These are phyloP conservation scores for Percopsis omiscomaycus DNA, from an alignment of 2,797 vertebrate species.

Conservation along the genomic window DNA sequence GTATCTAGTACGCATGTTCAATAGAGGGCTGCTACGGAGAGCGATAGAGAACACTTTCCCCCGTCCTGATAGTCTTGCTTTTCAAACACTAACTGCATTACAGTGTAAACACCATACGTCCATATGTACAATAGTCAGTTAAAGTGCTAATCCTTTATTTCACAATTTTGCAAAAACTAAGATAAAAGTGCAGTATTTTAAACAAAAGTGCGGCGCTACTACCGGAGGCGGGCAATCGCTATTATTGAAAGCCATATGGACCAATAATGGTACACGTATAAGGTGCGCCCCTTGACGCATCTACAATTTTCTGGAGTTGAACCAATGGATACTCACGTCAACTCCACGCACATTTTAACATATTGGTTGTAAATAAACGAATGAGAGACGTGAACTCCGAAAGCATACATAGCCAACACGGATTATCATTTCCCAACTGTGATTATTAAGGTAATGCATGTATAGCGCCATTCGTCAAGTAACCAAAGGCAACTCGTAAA, in stretches of 20 bases:
- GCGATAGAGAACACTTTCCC: constrained; percentile 42
- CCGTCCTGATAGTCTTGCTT: neutral
- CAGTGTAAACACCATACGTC: no score
- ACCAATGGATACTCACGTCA: constrained; percentile 72
- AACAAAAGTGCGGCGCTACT: neutral
- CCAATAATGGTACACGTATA: constrained; percentile 49
- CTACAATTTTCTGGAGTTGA: constrained; percentile 59
- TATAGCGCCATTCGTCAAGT: neutral
- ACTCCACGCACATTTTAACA: constrained; percentile 37
- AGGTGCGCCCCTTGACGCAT: constrained; percentile 47
- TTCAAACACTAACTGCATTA: no score
- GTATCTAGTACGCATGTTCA: constrained; percentile 44
- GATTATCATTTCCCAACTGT: constrained; percentile 24
- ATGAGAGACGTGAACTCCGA: constrained; percentile 54
- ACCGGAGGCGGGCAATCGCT: constrained; percentile 9
- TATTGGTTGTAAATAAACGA: constrained; percentile 82
- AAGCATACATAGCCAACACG: constrained; percentile 19
- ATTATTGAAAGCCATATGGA: constrained; percentile 37
- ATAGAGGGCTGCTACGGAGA: constrained; percentile 57
- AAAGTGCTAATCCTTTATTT: no score
- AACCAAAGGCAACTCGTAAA: neutral
- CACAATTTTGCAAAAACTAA: no score
- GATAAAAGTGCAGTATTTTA: constrained; percentile 6
- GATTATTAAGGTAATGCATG: constrained; percentile 50
- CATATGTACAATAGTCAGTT: no score